Base-by-base conservation (phyloP, 2,797 vertebrate genomes). In the Sylvilagus floridanus region DNA sequence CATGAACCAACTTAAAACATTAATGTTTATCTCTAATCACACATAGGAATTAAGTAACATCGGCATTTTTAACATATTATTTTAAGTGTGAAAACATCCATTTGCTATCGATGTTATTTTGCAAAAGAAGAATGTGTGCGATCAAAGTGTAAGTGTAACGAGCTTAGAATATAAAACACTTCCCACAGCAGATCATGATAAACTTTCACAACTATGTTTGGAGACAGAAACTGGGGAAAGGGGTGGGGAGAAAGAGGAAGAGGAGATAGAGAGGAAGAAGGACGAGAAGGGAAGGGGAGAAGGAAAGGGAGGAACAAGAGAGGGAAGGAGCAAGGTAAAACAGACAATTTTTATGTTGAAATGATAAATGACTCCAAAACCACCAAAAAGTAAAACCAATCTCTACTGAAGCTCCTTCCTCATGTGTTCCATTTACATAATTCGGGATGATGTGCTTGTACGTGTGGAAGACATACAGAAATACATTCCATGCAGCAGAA, bases 31-130 rank as follows among this genome's bases (percentile, higher is more conserved):
- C 60, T 60, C 32, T 30, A 89, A 91, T 52, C 5, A 72, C 3
- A 81, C 9, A 60, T 63, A 60, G 28, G 86, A 81, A 66, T 14
- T 73, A 84, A 91, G 32, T 10, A 73, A 66, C 19, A 26, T 47
- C 0, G 66, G 1, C 21, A 19, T 66, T 71, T 54, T 69, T 35
- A 77, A 81, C 3, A 57, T 50, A 21, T 72, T 37, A 60, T 66
- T 81, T 75, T 72, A 83, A 81, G 52, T 76, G 30, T 54, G 71
- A 93, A 86, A 65, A 60, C 2, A 60, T 42, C 5, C 4, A 75
- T 93, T 95, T 16, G 30, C 3, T 93, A 73, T 35, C 26, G 37
- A 90, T 10, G 73, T 30, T 3, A n/a, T 93, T 91, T 92, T 82
- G 14, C 69, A 37, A 78, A 84, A 72, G 14, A 62, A 94, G 0